phyloP scores from a whole-genome alignment of 2,797 vertebrate genomes.

The Pelodytes ibericus region DNA sequence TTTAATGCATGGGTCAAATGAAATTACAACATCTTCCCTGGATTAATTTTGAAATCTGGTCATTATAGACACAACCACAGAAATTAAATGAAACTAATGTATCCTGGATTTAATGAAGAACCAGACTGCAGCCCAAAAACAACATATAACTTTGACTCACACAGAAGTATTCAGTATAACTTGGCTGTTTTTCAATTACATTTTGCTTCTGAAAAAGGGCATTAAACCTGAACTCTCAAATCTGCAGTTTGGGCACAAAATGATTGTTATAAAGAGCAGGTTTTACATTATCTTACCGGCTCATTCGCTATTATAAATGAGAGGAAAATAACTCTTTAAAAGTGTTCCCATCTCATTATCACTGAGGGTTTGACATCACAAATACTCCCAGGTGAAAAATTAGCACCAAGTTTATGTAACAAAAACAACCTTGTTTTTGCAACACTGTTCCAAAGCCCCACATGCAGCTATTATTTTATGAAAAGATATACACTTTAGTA shows the following conservation, averaged over 20 bases:
- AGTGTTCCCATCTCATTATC: conserved; percentile 48
- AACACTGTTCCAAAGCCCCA: conserved; percentile 10
- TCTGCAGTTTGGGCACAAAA: conserved; percentile 41
- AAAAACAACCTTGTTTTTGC: conserved; percentile 33
- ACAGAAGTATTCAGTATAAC: conserved; percentile 31
- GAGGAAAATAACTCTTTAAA: conserved; percentile 35
- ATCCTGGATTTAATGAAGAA: conserved; percentile 7
- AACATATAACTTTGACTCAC: conserved; percentile 42
- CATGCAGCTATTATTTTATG: conserved; percentile 5
- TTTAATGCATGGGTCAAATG: too few relatives aligned
- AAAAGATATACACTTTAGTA: conserved; percentile 9
- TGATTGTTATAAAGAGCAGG: conserved; percentile 47
- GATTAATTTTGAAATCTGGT: too few relatives aligned
- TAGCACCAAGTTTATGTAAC: conserved; percentile 37
- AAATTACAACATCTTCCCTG: too few relatives aligned
- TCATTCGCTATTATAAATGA: conserved; percentile 48
- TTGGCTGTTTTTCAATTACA: conserved; percentile 43
- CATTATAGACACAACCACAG: neutral
- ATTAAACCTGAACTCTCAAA: conserved; percentile 45
- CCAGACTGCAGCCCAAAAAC: conserved; percentile 30
- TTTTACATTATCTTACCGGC: conserved; percentile 44
- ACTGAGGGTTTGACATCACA: conserved; percentile 38
- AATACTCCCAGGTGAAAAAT: conserved; percentile 50
- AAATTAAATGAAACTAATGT: neutral
- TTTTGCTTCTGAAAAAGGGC: conserved; percentile 37